Evolutionary conservation across 2,113 vertebrate genomes (phyloP), one percentile per base, ranked within the genome.

Genomic region (Takifugu flavidus): DNA sequence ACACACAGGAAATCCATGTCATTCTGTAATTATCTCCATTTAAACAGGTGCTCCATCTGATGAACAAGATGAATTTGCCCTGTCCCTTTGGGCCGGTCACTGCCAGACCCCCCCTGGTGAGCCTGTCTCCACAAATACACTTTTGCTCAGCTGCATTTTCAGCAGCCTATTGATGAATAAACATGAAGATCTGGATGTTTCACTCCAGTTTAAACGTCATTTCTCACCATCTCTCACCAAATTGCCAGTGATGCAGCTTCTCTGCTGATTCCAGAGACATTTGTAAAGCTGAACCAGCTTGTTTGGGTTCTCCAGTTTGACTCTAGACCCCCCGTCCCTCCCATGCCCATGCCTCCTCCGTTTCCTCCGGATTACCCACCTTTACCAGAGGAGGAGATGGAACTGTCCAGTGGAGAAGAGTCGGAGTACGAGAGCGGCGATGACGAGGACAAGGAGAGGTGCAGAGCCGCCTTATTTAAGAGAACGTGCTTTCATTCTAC

Each of bases 41-140:
- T 65, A 74, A 86, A 67, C 87, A 99, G 97, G 97, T 99, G 34
- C 94, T 99, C 72, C 96, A 99, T 87, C 90, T 99, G 71, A 99
- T 99, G 96, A 99, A 99, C 90, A 99, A 97, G 90, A 98, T 99
- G 97, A 98, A 98, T 86, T 89, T 99, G 58, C 97, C 95, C 0
- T 91, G 94, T 79, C 97, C 96, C 14, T 99, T 99, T 82, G 95
- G 96, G 68, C 94, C 92, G 25, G 62, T 98, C 74, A 96, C 94
- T 28, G 80, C 92, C 53, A 91, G 91, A 29, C 95, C 96, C 67
- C 97, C 94, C 2, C 73, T 94, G 93, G 97, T 98, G 89, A 93
- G 83, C 13, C 0, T 45, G 2, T 27, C 2, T 4, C 34, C 34
- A 39, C 34, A 39, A 4, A 34, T 34, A 34, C 31, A 34, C 7